These are phyloP conservation scores for Glandiceps talaboti DNA, from an alignment of 53 echinoderm and acorn worm species.

Conservation along the genomic window DNA sequence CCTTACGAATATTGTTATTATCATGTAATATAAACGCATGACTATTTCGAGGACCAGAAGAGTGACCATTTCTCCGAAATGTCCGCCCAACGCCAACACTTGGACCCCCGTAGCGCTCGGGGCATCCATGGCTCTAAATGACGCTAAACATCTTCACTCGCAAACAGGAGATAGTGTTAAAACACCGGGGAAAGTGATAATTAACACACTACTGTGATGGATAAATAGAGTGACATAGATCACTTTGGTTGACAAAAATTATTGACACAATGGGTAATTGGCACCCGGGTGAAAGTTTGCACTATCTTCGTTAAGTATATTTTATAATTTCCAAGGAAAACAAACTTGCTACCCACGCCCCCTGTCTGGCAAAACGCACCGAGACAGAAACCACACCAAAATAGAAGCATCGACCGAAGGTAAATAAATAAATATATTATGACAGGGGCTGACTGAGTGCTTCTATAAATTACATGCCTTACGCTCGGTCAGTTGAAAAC, in stretches of 20 bases:
- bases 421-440: slow-evolving; percentile 20
- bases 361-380: neutral
- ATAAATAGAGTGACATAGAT: neutral
- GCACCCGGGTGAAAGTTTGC: neutral
- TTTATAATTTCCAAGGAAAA: neutral
- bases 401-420: slow-evolving; percentile 4
- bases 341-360: neutral
- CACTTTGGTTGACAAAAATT: neutral
- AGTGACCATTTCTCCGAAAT: too few species aligned
- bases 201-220: neutral
- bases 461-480: slow-evolving; percentile 11
- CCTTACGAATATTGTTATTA: too few species aligned
- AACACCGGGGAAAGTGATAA: neutral
- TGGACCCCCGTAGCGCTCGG: too few species aligned
- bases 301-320: neutral
- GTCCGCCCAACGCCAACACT: too few species aligned
- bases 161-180: too few species aligned
- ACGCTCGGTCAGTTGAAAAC: neutral
- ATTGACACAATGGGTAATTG: neutral
- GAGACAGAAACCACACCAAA: neutral
- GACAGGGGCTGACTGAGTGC: slow-evolving; percentile 4
- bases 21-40: too few species aligned
- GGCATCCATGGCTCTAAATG: too few species aligned
- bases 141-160: too few species aligned
- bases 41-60: too few species aligned